phyloP scores from a whole-genome alignment of 2,113 vertebrate species.

The Aegithalos caudatus region DNA sequence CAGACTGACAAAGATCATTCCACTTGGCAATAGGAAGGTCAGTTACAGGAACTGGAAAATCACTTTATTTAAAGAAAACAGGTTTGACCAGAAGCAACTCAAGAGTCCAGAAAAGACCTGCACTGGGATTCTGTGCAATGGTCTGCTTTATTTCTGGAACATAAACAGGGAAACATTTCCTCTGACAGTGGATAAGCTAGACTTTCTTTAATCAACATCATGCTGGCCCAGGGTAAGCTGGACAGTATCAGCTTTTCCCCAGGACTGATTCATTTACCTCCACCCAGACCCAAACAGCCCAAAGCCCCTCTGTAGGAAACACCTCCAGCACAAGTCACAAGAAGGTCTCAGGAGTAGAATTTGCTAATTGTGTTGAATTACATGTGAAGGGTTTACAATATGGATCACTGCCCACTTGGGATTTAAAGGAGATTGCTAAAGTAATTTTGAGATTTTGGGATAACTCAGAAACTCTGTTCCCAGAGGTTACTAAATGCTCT shows the following conservation, averaged over 20 bases:
- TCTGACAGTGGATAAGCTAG: neutral
- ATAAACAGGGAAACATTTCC: neutral
- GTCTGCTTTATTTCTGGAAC: neutral
- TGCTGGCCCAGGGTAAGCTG: neutral
- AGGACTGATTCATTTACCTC: neutral
- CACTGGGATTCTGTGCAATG: neutral
- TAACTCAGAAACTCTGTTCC: conserved; percentile 15
- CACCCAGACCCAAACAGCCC: neutral
- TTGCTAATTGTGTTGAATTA: conserved; percentile 36
- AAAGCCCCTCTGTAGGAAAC: neutral
- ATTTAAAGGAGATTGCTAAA: conserved; percentile 36
- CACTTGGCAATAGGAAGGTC: neutral
- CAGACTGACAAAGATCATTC: conserved; percentile 42
- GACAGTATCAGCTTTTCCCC: neutral
- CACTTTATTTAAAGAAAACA: neutral
- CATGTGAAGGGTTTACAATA: conserved; percentile 33
- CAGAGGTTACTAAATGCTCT: neutral
- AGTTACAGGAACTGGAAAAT: neutral
- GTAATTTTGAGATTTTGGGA: conserved; percentile 14
- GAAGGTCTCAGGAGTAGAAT: neutral
- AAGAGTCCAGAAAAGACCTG: neutral
- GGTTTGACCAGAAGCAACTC: neutral
- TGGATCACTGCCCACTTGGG: conserved; percentile 35
- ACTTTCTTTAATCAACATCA: neutral
- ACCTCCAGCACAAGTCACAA: conserved; percentile 2